Percentiles rank a stretch among this genome's conserved stretches.
Evolutionary conservation across 2,888 invertebrate genomes (phyloP).

Genomic region (Scaptomyza polygonia): DNA sequence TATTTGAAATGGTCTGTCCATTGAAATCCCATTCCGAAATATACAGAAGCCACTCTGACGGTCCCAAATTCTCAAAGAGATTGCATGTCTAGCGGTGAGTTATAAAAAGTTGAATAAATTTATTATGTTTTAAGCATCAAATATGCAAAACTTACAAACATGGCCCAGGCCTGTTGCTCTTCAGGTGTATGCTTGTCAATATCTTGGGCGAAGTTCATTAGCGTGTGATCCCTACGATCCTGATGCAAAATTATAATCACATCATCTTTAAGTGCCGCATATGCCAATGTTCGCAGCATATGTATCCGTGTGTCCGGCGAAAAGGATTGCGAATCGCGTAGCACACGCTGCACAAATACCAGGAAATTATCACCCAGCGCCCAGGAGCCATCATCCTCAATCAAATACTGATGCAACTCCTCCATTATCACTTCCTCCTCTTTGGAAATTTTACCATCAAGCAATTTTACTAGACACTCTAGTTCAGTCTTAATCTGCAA

Average conservation of each 20-base stretch:
- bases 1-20: slow-evolving; percentile 92
- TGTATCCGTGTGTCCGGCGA: slow-evolving; percentile 87
- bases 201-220: slow-evolving; percentile 93
- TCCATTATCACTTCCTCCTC: slow-evolving; percentile 91
- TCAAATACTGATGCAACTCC: slow-evolving; percentile 94
- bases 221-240: slow-evolving; percentile 93
- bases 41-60: slow-evolving; percentile 96
- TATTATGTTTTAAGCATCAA: fast-evolving
- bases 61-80: slow-evolving; percentile 94
- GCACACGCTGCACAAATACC: slow-evolving; percentile 89
- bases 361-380: slow-evolving; percentile 95
- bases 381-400: slow-evolving; percentile 96
- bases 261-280: slow-evolving; percentile 93
- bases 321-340: slow-evolving; percentile 86
- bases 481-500: slow-evolving; percentile 89
- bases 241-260: slow-evolving; percentile 95
- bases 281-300: slow-evolving; percentile 89
- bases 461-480: slow-evolving; percentile 88
- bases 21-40: slow-evolving; percentile 95
- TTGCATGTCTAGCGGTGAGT: slow-evolving; percentile 89
- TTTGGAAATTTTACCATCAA: slow-evolving; percentile 89
- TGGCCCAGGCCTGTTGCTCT: slow-evolving; percentile 92
- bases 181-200: slow-evolving; percentile 90
- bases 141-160: slow-evolving; percentile 88
- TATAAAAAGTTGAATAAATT: background rate